These are phyloP conservation scores for Steinernema khuongi DNA, from an alignment of 1,140 invertebrate genomes.

Conservation along the genomic window DNA sequence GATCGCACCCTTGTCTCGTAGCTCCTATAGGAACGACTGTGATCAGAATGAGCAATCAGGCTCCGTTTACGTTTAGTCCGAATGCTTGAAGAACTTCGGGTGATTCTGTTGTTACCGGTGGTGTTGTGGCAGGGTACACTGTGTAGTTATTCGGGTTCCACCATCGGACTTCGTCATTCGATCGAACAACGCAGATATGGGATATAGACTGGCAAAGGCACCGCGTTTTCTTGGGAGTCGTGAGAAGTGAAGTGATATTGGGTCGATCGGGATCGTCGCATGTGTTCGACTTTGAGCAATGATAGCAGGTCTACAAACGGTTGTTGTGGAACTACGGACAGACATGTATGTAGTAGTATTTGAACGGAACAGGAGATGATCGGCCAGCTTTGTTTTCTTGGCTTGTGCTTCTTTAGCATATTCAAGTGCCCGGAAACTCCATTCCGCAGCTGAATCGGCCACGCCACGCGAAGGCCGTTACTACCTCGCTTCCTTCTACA, in stretches of 20 bases:
- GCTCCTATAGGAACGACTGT: slow-evolving; percentile 37
- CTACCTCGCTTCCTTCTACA: too few relatives aligned
- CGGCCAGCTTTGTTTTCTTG: too few relatives aligned
- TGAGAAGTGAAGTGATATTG: slow-evolving; percentile 48
- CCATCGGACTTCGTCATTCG: slow-evolving; percentile 49
- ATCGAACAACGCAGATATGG: slow-evolving; percentile 50
- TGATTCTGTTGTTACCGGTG: slow-evolving; percentile 37
- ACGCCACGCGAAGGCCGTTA: too few relatives aligned
- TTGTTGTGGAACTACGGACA: too few relatives aligned
- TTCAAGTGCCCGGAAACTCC: not conserved
- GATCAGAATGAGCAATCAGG: slow-evolving; percentile 10
- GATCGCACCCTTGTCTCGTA: slow-evolving; percentile 54
- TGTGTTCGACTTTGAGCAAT: slow-evolving; percentile 56
- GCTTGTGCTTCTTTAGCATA: not conserved
- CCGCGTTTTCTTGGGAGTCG: slow-evolving; percentile 26
- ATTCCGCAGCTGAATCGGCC: too few relatives aligned
- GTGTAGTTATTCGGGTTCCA: slow-evolving; percentile 58
- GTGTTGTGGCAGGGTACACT: slow-evolving; percentile 50
- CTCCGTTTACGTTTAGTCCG: slow-evolving; percentile 43
- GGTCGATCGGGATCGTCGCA: slow-evolving; percentile 55
- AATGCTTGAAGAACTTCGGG: slow-evolving; percentile 50
- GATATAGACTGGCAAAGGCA: slow-evolving; percentile 54
- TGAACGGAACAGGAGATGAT: too few relatives aligned
- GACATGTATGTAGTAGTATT: too few relatives aligned
- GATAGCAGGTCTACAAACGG: slow-evolving; percentile 45